phyloP scores from a whole-genome alignment of 2,797 vertebrate genomes.

The Helostoma temminkii region DNA sequence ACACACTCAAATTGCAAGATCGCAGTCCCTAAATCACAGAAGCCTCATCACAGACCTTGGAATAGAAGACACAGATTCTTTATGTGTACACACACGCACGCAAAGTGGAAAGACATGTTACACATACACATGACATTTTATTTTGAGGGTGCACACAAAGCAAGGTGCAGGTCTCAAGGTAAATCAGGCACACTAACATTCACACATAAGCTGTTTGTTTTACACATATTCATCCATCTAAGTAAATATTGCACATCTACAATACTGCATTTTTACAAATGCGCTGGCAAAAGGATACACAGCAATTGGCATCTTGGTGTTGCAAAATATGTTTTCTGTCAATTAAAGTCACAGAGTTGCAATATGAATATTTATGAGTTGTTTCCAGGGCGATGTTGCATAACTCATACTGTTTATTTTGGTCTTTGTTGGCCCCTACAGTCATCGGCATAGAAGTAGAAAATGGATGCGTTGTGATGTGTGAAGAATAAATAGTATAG shows the following conservation, averaged over 20 bases:
- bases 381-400: conserved; percentile 69
- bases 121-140: neutral
- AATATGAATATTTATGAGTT: conserved; percentile 69
- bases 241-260: conserved; percentile 7
- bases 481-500: conserved; percentile 43
- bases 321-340: conserved; percentile 66
- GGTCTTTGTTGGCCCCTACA: conserved; percentile 54
- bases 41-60: conserved; percentile 21
- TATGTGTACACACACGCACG: neutral
- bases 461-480: conserved; percentile 43
- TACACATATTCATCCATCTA: neutral
- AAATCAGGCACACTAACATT: neutral
- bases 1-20: conserved; percentile 8
- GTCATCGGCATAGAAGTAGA: conserved; percentile 33
- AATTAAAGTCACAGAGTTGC: conserved; percentile 61
- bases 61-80: conserved; percentile 15
- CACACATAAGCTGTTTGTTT: neutral
- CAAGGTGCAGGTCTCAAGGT: too few species aligned
- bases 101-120: neutral
- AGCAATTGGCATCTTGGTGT: conserved; percentile 33
- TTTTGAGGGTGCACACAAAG: too few species aligned
- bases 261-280: conserved; percentile 11
- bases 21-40: neutral
- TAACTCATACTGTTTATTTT: conserved; percentile 73
- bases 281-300: neutral